A percentile compares a stretch with the other conserved stretches of the same genome.
phyloP scores from a whole-genome alignment of 2,797 vertebrate species.

The Pampus argenteus region DNA sequence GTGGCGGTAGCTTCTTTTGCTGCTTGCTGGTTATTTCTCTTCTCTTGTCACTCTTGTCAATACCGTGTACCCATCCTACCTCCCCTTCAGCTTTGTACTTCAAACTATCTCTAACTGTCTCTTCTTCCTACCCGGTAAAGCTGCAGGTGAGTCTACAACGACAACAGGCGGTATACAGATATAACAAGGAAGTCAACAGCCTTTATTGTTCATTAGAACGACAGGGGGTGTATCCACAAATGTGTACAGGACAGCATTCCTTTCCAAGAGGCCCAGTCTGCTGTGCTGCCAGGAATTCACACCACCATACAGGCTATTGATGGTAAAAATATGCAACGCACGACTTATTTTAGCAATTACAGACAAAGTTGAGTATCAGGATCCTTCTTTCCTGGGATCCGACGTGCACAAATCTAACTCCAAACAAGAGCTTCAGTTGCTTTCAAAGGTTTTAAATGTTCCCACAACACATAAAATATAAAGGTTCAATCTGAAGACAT shows the following conservation, averaged over 20 bases:
- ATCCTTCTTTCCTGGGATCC: background rate
- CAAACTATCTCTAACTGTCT: background rate
- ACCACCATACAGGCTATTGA: slow-evolving; percentile 44
- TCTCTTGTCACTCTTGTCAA: background rate
- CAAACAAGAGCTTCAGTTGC: background rate
- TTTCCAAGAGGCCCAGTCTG: background rate
- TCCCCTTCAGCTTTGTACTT: background rate
- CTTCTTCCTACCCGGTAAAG: background rate
- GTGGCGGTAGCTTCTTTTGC: background rate
- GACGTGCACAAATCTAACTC: background rate
- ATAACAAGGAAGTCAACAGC: slow-evolving; percentile 27
- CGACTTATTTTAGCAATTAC: slow-evolving; percentile 1
- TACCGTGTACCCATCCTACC: background rate
- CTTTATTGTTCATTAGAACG: background rate
- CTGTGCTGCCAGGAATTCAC: slow-evolving; percentile 22
- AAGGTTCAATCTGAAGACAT: background rate
- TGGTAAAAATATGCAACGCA: slow-evolving; percentile 33
- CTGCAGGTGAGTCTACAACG: slow-evolving; percentile 9
- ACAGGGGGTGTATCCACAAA: slow-evolving; percentile 37
- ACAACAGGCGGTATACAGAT: slow-evolving; percentile 8
- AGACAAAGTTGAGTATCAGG: background rate
- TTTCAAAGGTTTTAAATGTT: too few relatives aligned
- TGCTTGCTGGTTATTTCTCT: background rate
- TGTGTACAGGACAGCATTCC: slow-evolving; percentile 65
- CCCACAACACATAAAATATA: too few relatives aligned